phyloP scores from a whole-genome alignment of 2,797 vertebrate genomes.

The Geotrypetes seraphini region DNA sequence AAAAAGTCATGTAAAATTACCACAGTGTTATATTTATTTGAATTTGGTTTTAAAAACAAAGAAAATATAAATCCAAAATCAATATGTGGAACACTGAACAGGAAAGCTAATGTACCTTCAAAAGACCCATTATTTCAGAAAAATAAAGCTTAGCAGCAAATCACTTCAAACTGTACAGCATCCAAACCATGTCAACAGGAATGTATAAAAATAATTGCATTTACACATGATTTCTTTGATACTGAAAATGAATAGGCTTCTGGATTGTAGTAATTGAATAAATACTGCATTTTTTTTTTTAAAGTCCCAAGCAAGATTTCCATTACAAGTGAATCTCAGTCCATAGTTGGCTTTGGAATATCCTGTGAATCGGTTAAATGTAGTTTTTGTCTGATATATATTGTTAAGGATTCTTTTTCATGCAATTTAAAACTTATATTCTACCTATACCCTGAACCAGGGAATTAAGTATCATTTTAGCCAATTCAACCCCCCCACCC shows the following conservation, averaged over 20 bases:
- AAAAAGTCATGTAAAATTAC: no score
- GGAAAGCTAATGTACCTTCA: conserved; percentile 16
- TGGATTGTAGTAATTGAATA: no score
- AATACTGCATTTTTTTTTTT: no score
- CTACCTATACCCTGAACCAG: no score
- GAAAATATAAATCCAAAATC: conserved; percentile 1
- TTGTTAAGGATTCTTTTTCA: conserved; percentile 44
- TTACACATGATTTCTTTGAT: conserved; percentile 18
- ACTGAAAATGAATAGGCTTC: conserved; percentile 13
- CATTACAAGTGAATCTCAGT: no score
- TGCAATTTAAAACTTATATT: no score
- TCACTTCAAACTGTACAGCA: conserved; percentile 2
- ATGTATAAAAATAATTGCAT: conserved; percentile 20
- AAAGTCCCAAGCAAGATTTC: no score
- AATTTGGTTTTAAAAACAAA: background rate
- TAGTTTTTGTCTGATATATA: conserved; percentile 76
- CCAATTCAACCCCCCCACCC: no score
- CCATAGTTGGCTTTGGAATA: conserved; percentile 63
- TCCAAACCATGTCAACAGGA: conserved; percentile 21
- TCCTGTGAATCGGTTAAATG: conserved; percentile 90
- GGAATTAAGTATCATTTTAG: no score
- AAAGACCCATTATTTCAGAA: conserved; percentile 11
- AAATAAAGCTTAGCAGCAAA: conserved; percentile 29
- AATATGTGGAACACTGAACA: conserved; percentile 4
- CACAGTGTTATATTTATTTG: background rate